Conservation (phyloP, 2,888 invertebrate species). For the Acronicta alni region DNA sequence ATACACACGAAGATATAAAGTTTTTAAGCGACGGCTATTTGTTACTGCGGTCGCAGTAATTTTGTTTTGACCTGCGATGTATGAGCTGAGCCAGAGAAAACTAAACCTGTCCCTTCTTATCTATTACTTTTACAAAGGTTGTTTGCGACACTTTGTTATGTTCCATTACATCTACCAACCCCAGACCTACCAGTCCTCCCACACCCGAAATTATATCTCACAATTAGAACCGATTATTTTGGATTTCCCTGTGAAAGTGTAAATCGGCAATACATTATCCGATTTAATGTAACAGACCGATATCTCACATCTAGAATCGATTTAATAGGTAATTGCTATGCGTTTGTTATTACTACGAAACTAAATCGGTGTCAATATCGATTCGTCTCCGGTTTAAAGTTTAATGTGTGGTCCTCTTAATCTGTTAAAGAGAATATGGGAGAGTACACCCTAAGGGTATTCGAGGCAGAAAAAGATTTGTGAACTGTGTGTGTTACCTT, state of each 20-base stretch:
- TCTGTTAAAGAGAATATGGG: slow-evolving; percentile 67
- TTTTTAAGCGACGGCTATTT: slow-evolving; percentile 75
- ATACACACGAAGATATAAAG: slow-evolving; percentile 78
- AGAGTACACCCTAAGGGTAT: slow-evolving; percentile 56
- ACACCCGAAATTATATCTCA: slow-evolving; percentile 52
- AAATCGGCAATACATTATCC: slow-evolving; percentile 72
- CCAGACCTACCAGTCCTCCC: slow-evolving; percentile 55
- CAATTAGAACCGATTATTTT: slow-evolving; percentile 59
- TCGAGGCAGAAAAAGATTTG: slow-evolving; percentile 43
- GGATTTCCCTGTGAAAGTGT: slow-evolving; percentile 64
- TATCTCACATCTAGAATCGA: slow-evolving; percentile 73
- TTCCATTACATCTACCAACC: slow-evolving; percentile 37
- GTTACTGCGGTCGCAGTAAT: slow-evolving; percentile 55
- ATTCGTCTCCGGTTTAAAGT: slow-evolving; percentile 68
- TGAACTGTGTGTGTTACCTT: slow-evolving; percentile 42
- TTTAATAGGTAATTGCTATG: slow-evolving; percentile 73
- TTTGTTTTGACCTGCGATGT: slow-evolving; percentile 67
- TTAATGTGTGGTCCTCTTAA: slow-evolving; percentile 78
- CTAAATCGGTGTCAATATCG: slow-evolving; percentile 70
- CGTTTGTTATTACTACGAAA: slow-evolving; percentile 68
- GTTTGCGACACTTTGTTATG: slow-evolving; percentile 41
- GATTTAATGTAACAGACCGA: slow-evolving; percentile 73
- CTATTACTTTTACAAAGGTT: slow-evolving; percentile 52
- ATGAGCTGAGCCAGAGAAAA: slow-evolving; percentile 65
- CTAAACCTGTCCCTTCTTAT: slow-evolving; percentile 62